Base-by-base conservation (phyloP, 2,888 invertebrate species). In the Frankliniella fusca region DNA sequence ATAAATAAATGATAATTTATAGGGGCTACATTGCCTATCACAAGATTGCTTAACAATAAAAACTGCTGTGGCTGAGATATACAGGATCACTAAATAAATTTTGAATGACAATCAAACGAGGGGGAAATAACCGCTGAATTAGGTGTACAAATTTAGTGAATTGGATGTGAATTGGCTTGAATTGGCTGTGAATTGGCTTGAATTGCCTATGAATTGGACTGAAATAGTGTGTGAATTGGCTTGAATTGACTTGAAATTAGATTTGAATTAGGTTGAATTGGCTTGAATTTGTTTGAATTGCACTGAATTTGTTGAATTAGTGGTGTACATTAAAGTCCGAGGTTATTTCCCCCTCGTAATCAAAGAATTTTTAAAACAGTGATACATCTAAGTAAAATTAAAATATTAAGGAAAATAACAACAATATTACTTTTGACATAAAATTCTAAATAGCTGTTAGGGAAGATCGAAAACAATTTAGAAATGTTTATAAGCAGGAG, bases 11-110 rank as follows among this genome's bases (percentile, higher is more conserved):
- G 12, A 76, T 27, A 76, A 27, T 23, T 27, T 76, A 76, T 27
- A 76, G 27, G 70, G 70, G 70, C 70, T 76, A 76, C 70, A 27
- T 27, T 76, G 70, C 70, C 70, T 76, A 76, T 76, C 70, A 76
- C 70, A 76, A 76, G 70, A 76, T 76, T 76, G 27, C 70, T 76
- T 76, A 76, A 76, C 12, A 27, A 27, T 27, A 76, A 76, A 76
- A 76, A 27, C 70, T 12, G 70, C 27, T 27, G 27, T 12, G 8
- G 70, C 27, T 12, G 27, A 76, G n/a, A 76, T 76, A 27, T 76
- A 23, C 70, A 76, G 70, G 70, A 23, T 27, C 70, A 76, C 23
- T 12, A 23, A 76, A 76, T 23, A 23, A 76, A 76, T 76, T 76
- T 27, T 76, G 70, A 27, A 23, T 27, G 23, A 27, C 27, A 10